Evolutionary conservation across 2,797 vertebrate species (phyloP).

Genomic region (Sciaenops ocellatus): DNA sequence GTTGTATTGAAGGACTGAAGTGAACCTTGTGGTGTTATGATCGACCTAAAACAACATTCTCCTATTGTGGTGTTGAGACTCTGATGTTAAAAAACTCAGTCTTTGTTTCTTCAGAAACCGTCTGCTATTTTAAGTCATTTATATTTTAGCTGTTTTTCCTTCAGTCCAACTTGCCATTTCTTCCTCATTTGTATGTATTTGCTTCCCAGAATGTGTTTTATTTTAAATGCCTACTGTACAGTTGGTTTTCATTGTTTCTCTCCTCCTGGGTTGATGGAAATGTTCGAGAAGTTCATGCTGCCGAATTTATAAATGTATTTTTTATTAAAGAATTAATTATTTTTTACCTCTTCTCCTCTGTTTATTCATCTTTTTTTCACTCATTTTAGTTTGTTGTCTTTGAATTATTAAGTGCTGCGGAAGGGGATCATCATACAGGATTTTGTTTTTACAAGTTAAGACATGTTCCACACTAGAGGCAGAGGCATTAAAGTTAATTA

Average conservation of each 20-base stretch:
- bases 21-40: slow-evolving; percentile 69
- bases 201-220: slow-evolving; percentile 53
- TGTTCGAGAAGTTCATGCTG: slow-evolving; percentile 76
- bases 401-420: not conserved
- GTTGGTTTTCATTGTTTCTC: slow-evolving; percentile 54
- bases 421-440: not conserved
- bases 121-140: slow-evolving; percentile 25
- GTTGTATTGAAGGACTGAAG: slow-evolving; percentile 70
- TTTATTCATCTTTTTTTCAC: slow-evolving; percentile 18
- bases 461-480: not conserved
- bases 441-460: not conserved
- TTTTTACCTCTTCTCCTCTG: slow-evolving; percentile 75
- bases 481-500: not conserved
- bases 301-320: slow-evolving; percentile 85
- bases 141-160: slow-evolving; percentile 50
- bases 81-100: slow-evolving; percentile 36
- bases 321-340: slow-evolving; percentile 86
- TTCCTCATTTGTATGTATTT: slow-evolving; percentile 43
- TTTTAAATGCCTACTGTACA: slow-evolving; percentile 71
- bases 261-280: slow-evolving; percentile 66
- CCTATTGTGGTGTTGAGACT: slow-evolving; percentile 46
- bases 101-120: slow-evolving; percentile 27
- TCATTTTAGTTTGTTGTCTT: too few species aligned
- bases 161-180: slow-evolving; percentile 27
- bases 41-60: slow-evolving; percentile 43